Percentiles rank a stretch among this genome's conserved stretches.
These are phyloP conservation scores for Gambusia yucatana DNA, from an alignment of 2,797 vertebrate genomes.

Conservation along the genomic window DNA sequence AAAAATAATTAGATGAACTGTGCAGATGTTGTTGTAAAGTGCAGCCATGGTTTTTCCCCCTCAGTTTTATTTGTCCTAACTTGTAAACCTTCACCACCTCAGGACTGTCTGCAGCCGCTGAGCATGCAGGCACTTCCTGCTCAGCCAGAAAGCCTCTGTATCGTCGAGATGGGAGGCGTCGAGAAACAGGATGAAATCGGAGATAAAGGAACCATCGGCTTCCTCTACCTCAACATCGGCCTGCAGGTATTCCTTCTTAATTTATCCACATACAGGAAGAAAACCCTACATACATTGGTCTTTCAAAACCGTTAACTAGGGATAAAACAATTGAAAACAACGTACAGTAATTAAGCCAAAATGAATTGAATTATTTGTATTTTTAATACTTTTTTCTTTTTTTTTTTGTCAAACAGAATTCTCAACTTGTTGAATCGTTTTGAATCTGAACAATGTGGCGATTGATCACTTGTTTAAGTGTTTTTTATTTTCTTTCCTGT, in stretches of 20 bases:
- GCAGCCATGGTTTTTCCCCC: background rate
- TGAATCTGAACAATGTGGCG: background rate
- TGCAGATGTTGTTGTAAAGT: background rate
- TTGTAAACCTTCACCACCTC: background rate
- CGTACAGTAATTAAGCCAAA: too few relatives aligned
- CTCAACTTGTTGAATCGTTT: background rate
- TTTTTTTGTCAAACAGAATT: background rate
- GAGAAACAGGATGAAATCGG: conserved; percentile 99
- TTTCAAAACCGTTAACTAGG: background rate
- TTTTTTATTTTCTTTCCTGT: conserved; percentile 1
- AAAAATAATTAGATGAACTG: background rate
- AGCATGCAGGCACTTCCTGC: conserved; percentile 99
- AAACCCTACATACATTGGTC: background rate
- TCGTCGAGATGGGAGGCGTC: conserved; percentile 97
- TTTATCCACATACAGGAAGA: too few relatives aligned
- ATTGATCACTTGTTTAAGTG: background rate
- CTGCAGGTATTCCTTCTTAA: conserved; percentile 87
- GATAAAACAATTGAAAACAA: background rate
- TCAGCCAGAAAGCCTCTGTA: conserved; percentile 95
- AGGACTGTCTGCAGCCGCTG: conserved; percentile 96
- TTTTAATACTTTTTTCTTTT: too few relatives aligned
- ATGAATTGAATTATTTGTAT: too few relatives aligned
- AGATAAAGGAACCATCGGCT: conserved; percentile 94
- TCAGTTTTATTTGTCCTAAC: background rate
- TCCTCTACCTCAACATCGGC: conserved; percentile 97